phyloP scores from a whole-genome alignment of 2,797 vertebrate genomes.

The Telmatherina bonti region DNA sequence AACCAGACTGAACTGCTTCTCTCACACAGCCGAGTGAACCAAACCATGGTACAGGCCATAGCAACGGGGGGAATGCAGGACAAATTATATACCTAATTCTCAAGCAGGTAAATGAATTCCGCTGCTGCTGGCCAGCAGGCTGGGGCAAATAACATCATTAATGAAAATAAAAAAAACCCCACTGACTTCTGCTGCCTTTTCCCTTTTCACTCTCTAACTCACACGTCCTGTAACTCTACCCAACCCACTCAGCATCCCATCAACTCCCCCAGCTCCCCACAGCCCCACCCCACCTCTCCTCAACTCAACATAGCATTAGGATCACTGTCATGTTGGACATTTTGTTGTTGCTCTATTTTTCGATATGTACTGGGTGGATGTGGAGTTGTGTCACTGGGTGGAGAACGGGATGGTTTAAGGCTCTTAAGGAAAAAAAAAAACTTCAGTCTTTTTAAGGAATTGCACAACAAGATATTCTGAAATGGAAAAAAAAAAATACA shows the following conservation, averaged over 20 bases:
- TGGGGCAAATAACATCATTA: constrained; percentile 48
- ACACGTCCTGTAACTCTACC: constrained; percentile 53
- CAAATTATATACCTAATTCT: constrained; percentile 88
- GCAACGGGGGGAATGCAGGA: constrained; percentile 87
- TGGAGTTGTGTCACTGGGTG: not conserved
- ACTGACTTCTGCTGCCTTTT: constrained; percentile 47
- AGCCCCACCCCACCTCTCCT: not conserved
- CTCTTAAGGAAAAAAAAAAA: too few species aligned
- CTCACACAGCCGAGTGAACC: constrained; percentile 86
- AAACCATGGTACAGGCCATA: constrained; percentile 87
- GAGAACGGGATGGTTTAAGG: not conserved
- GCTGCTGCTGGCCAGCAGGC: constrained; percentile 56
- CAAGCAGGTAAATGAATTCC: constrained; percentile 83
- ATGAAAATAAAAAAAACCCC: constrained; percentile 42
- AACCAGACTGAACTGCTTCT: constrained; percentile 84
- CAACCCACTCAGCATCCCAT: constrained; percentile 49
- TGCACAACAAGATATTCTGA: too few species aligned
- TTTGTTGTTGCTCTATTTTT: not conserved
- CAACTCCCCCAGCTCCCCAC: constrained; percentile 4
- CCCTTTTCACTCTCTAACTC: constrained; percentile 60
- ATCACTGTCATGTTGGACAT: constrained; percentile 1
- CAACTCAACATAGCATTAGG: constrained; percentile 7
- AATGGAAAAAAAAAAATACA: too few species aligned
- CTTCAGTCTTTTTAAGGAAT: not conserved
- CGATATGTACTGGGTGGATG: not conserved